These are phyloP conservation scores for Tor tambroides DNA, from an alignment of 2,113 vertebrate genomes.

Conservation along the genomic window DNA sequence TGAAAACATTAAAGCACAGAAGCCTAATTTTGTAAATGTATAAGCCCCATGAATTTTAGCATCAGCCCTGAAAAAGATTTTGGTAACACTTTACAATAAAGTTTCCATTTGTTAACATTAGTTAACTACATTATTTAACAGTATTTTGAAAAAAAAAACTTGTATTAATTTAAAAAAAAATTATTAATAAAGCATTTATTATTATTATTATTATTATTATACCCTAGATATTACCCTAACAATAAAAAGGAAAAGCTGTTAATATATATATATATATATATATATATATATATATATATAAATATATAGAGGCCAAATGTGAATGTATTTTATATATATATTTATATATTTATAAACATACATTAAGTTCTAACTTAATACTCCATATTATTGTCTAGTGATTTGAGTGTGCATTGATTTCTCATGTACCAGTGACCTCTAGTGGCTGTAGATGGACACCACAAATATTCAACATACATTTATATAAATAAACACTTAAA, in stretches of 20 bases:
- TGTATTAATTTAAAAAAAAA: no score
- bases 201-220: no score
- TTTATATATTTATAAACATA: no score
- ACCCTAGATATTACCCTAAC: not conserved
- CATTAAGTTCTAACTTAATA: not conserved
- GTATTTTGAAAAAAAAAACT: no score
- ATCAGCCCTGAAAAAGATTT: not conserved
- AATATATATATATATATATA: no score
- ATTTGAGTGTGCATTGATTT: conserved; percentile 16
- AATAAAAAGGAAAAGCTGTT: not conserved
- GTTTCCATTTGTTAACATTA: not conserved
- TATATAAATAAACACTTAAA: not conserved
- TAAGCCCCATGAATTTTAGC: not conserved
- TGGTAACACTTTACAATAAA: not conserved
- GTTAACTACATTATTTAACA: not conserved
- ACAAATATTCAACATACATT: not conserved
- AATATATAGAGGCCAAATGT: no score
- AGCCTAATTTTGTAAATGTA: not conserved
- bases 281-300: no score
- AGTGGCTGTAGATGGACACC: conserved; percentile 31
- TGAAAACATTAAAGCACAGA: not conserved
- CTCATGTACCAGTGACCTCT: conserved; percentile 58
- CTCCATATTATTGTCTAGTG: not conserved
- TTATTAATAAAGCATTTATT: not conserved
- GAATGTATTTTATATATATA: no score